Conservation (phyloP, 2,888 invertebrate species). For the Argyra leucocephala region DNA sequence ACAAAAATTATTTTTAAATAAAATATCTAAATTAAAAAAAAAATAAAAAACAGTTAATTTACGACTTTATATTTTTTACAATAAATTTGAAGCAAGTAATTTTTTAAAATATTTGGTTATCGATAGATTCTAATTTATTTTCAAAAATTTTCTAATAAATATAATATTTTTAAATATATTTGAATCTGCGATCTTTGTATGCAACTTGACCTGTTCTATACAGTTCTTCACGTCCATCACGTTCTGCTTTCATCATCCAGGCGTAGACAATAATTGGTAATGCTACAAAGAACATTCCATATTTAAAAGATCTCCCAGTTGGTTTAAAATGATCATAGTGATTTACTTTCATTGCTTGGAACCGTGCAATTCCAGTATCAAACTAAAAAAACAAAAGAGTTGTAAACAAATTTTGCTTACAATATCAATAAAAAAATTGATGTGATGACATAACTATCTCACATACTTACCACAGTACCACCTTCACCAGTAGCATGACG, state of each 20-base stretch:
- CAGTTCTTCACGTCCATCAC: conserved; percentile 48
- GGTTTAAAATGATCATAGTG: conserved; percentile 59
- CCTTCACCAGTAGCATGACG: conserved; percentile 56
- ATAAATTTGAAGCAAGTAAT: background rate
- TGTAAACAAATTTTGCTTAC: conserved; percentile 5
- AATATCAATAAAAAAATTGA: background rate
- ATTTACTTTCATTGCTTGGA: conserved; percentile 58
- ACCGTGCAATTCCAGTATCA: conserved; percentile 68
- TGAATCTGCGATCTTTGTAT: conserved; percentile 63
- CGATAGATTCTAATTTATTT: too few species aligned
- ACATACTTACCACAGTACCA: conserved; percentile 60
- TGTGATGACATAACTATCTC: conserved; percentile 37
- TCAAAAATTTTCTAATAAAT: too few species aligned
- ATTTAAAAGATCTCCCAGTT: conserved; percentile 48
- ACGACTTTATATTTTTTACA: too few species aligned
- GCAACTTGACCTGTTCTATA: conserved; percentile 63
- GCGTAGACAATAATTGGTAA: conserved; percentile 50
- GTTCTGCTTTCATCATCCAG: conserved; percentile 47
- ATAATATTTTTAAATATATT: conserved; percentile 51
- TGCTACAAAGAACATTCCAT: conserved; percentile 47
- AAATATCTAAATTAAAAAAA: conserved; percentile 1
- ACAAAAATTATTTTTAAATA: conserved; percentile 7
- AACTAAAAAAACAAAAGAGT: conserved; percentile 52
- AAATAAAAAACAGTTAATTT: too few species aligned
- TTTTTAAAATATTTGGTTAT: too few species aligned